phyloP scores from a whole-genome alignment of 2,888 invertebrate species.

The Drepana falcataria region DNA sequence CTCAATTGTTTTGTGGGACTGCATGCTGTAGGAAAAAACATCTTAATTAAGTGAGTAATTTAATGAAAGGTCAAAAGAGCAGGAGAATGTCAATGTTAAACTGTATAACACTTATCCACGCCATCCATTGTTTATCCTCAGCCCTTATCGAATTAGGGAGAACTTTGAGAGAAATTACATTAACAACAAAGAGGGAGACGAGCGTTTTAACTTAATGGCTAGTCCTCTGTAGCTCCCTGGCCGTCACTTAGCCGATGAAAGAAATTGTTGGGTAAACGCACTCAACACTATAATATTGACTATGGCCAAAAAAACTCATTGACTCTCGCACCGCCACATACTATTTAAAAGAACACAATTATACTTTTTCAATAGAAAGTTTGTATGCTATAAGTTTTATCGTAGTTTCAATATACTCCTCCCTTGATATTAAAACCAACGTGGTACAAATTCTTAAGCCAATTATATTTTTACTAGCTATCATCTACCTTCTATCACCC shows the following conservation, averaged over 20 bases:
- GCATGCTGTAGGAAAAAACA: not conserved
- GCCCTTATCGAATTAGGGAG: conserved; percentile 48
- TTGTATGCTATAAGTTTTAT: no score
- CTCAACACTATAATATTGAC: conserved; percentile 9
- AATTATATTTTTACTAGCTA: no score
- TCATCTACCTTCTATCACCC: no score
- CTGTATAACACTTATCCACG: conserved; percentile 20
- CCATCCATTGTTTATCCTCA: conserved; percentile 41
- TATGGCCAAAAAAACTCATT: conserved; percentile 9
- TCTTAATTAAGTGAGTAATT: conserved; percentile 3
- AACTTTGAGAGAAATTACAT: conserved; percentile 54
- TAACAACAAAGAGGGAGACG: conserved; percentile 45
- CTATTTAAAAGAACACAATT: no score
- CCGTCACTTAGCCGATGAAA: conserved; percentile 45
- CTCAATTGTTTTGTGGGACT: not conserved
- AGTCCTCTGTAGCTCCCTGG: conserved; percentile 36
- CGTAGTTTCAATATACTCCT: no score
- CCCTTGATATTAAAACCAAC: no score
- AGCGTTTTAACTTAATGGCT: conserved; percentile 51
- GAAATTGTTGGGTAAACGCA: conserved; percentile 26
- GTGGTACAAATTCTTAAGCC: no score
- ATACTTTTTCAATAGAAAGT: no score
- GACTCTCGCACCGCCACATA: conserved; percentile 2
- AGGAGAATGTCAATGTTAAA: conserved; percentile 24
- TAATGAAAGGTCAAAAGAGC: conserved; percentile 15